A percentile compares a stretch with the other conserved stretches of the same genome.
phyloP scores from a whole-genome alignment of 2,797 vertebrate genomes.

The Chrosomus eos region DNA sequence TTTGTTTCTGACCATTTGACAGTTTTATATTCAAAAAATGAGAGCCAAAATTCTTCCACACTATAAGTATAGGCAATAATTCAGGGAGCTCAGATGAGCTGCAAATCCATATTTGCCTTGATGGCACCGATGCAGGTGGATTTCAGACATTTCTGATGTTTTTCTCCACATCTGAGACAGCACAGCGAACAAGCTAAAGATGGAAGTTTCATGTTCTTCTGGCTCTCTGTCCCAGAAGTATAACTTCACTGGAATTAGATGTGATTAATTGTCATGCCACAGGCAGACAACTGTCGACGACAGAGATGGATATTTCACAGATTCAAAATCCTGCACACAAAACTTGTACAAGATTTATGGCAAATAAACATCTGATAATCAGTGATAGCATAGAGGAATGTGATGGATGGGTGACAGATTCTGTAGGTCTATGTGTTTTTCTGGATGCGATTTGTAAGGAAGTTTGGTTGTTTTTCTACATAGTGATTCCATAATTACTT shows the following conservation, averaged over 20 bases:
- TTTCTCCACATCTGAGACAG: constrained; percentile 62
- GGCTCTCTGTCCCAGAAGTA: constrained; percentile 55
- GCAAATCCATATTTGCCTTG: constrained; percentile 34
- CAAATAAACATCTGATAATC: constrained; percentile 2
- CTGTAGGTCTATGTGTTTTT: background rate
- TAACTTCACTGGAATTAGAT: constrained; percentile 47
- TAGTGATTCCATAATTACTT: background rate
- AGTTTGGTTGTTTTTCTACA: background rate
- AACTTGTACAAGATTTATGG: constrained; percentile 12
- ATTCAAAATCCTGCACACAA: background rate
- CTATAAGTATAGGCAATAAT: constrained; percentile 9
- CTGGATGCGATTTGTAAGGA: background rate
- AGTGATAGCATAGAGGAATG: background rate
- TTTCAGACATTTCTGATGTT: constrained; percentile 69
- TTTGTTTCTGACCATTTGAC: background rate
- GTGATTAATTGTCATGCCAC: constrained; percentile 60
- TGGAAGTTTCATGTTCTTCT: constrained; percentile 49
- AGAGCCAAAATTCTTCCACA: constrained; percentile 8
- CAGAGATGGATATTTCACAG: constrained; percentile 41
- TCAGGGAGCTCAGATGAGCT: background rate
- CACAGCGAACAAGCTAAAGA: constrained; percentile 59
- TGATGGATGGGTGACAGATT: background rate
- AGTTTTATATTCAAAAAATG: constrained; percentile 17
- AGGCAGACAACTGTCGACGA: constrained; percentile 39
- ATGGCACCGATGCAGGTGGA: constrained; percentile 26